Conservation (phyloP, 2,113 vertebrate genomes). For the Emydura subglobosa region DNA sequence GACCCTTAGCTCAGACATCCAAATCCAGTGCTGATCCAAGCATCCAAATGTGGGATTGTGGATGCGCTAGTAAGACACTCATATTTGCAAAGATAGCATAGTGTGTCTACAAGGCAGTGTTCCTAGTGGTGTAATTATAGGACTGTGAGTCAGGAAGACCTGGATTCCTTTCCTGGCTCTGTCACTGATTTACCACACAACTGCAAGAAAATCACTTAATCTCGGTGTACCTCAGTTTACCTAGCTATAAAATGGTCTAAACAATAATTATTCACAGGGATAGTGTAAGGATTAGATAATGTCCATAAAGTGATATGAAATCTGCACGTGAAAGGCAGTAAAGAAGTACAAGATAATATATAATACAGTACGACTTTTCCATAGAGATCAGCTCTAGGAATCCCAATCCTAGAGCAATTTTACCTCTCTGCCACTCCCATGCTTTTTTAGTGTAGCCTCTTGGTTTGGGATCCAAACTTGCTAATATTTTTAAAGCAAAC, state of each 20-base stretch:
- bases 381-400: neutral
- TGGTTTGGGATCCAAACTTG: neutral
- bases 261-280: neutral
- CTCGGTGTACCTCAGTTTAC: neutral
- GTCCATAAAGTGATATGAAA: neutral
- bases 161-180: neutral
- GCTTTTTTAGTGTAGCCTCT: neutral
- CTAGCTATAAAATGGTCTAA: neutral
- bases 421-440: rapidly evolving
- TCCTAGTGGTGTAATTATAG: neutral
- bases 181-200: neutral
- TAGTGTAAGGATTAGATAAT: neutral
- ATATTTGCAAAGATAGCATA: neutral
- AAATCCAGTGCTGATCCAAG: neutral
- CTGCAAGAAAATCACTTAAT: neutral
- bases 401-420: neutral
- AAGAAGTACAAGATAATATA: neutral
- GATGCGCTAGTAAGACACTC: neutral
- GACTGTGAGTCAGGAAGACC: neutral
- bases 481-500: neutral
- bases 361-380: neutral
- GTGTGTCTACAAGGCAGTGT: neutral
- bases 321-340: neutral
- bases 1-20: neutral
- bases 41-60: neutral